phyloP scores from a whole-genome alignment of 2,888 invertebrate species.

The Athalia rosae region DNA sequence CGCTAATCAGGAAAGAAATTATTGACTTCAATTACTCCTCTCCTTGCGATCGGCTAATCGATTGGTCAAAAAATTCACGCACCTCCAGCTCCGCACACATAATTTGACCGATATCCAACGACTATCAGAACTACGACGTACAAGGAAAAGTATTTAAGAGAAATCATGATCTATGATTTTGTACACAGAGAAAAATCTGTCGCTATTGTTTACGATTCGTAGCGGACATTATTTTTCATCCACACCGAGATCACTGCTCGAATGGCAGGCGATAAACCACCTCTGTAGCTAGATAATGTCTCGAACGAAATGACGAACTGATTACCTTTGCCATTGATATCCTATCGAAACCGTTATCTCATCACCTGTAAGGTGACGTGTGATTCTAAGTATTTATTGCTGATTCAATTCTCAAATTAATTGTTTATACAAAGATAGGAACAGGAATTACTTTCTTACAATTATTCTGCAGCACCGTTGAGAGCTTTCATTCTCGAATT shows the following conservation, averaged over 20 bases:
- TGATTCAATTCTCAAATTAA: neutral
- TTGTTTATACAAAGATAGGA: no score
- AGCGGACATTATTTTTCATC: neutral
- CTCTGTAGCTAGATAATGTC: neutral
- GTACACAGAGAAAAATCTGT: neutral
- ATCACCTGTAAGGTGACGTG: neutral
- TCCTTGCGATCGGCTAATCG: neutral
- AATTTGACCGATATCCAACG: slow-evolving; percentile 11
- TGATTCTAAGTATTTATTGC: neutral
- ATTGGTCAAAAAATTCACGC: neutral
- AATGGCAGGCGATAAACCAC: no score
- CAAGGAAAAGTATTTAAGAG: slow-evolving; percentile 1
- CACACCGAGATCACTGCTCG: neutral
- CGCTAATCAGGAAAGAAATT: neutral
- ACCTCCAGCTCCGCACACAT: slow-evolving; percentile 30
- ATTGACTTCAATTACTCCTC: neutral
- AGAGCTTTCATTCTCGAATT: no score
- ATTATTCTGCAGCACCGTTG: no score
- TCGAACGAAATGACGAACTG: slow-evolving; percentile 21
- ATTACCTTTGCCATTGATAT: slow-evolving; percentile 8
- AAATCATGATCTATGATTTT: neutral
- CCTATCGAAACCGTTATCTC: slow-evolving; percentile 17
- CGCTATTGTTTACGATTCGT: neutral
- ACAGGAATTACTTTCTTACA: no score
- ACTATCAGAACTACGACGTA: slow-evolving; percentile 25